Percentiles rank a stretch among this genome's conserved stretches.
These are phyloP conservation scores for Hassar affinis DNA, from an alignment of 2,113 vertebrate species.

Conservation along the genomic window DNA sequence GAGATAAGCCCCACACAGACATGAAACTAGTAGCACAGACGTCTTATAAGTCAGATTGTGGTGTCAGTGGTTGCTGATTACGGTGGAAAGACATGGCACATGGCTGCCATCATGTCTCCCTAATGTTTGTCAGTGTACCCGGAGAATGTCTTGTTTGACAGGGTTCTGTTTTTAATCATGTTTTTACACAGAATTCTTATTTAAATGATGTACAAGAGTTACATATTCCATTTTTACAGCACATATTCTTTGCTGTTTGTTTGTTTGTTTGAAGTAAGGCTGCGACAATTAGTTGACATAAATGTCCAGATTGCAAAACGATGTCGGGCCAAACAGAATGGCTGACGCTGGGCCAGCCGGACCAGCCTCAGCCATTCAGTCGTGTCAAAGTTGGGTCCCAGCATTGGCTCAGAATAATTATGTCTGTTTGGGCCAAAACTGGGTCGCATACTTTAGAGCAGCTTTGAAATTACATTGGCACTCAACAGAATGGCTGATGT, in stretches of 20 bases:
- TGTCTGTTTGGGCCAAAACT: background rate
- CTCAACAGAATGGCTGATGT: background rate
- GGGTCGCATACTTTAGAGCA: background rate
- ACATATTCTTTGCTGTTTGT: background rate
- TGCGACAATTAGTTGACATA: background rate
- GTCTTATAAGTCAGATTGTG: constrained; percentile 23
- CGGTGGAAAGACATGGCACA: constrained; percentile 1
- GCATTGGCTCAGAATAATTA: background rate
- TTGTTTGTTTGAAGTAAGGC: background rate
- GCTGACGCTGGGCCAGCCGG: background rate
- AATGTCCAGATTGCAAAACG: background rate
- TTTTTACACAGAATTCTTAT: background rate
- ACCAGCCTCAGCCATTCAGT: background rate
- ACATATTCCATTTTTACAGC: background rate
- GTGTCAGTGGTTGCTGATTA: constrained; percentile 27
- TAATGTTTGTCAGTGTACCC: constrained; percentile 5
- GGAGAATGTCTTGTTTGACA: background rate
- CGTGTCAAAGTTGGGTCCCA: background rate
- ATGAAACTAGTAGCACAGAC: background rate
- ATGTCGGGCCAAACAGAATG: background rate
- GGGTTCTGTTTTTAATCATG: background rate
- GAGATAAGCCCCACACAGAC: constrained; percentile 26
- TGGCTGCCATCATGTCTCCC: background rate
- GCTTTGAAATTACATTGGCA: too few species aligned
- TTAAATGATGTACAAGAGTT: background rate